phyloP scores from a whole-genome alignment of 2,888 invertebrate genomes.

The Zelleria hepariella region DNA sequence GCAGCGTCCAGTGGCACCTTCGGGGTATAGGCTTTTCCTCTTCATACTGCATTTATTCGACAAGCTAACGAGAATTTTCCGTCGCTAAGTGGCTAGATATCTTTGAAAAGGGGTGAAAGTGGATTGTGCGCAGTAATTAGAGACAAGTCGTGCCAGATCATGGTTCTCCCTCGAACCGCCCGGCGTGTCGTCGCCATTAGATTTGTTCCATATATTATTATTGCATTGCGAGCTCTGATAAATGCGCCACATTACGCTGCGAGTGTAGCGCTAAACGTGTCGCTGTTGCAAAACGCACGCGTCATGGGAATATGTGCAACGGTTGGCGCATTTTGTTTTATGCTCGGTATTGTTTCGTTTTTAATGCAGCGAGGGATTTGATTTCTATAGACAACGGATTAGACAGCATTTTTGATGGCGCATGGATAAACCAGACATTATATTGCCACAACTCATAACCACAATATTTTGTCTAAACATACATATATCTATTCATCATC shows the following conservation, averaged over 20 bases:
- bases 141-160: not conserved
- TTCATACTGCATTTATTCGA: too few species aligned
- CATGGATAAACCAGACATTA: too few species aligned
- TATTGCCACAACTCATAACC: not conserved
- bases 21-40: too few species aligned
- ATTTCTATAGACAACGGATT: not conserved
- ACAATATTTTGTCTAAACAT: too few species aligned
- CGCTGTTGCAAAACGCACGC: not conserved
- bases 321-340: not conserved
- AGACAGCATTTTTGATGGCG: not conserved
- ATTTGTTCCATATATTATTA: slow-evolving; percentile 1
- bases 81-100: too few species aligned
- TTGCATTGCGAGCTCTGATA: not conserved
- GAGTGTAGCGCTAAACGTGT: not conserved
- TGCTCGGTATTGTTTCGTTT: not conserved
- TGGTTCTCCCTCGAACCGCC: not conserved
- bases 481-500: too few species aligned
- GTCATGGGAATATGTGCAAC: not conserved
- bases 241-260: not conserved
- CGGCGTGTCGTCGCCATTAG: slow-evolving; percentile 2
- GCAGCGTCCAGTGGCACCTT: too few species aligned
- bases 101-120: not conserved
- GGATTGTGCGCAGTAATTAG: not conserved
- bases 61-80: too few species aligned
- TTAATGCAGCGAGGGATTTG: not conserved